Percentiles rank a stretch among this genome's conserved stretches.
These are phyloP conservation scores for Dynastes hyllus DNA, from an alignment of 2,888 invertebrate species.

Conservation along the genomic window DNA sequence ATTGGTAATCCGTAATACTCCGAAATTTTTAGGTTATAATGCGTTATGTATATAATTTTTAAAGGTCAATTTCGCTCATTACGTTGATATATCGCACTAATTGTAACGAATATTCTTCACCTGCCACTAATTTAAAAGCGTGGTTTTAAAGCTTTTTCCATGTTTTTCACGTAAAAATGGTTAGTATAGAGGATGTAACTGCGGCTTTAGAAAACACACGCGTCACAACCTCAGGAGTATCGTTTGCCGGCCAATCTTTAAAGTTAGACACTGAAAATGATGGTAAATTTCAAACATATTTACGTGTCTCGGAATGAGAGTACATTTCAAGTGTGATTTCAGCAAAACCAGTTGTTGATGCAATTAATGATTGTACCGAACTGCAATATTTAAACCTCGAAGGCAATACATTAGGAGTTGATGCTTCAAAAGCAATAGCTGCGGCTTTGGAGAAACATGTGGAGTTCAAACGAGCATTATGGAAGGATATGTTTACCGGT, in stretches of 20 bases:
- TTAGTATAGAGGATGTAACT: constrained; percentile 75
- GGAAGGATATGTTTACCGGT: constrained; percentile 98
- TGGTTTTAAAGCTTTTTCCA: not conserved
- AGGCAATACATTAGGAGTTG: constrained; percentile 94
- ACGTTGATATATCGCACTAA: not conserved
- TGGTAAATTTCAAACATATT: constrained; percentile 74
- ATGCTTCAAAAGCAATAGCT: constrained; percentile 89
- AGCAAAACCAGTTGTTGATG: constrained; percentile 85
- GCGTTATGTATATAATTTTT: constrained; percentile 21
- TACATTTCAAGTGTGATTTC: constrained; percentile 55
- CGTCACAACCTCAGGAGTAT: constrained; percentile 77
- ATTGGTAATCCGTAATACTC: too few relatives aligned
- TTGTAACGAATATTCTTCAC: not conserved
- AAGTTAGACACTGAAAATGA: constrained; percentile 86
- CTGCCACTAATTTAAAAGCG: not conserved
- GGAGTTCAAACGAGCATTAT: constrained; percentile 86
- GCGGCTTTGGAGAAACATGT: constrained; percentile 85
- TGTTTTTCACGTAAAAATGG: constrained; percentile 41
- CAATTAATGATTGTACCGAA: constrained; percentile 80
- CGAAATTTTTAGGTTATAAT: too few relatives aligned
- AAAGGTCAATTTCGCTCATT: constrained; percentile 16
- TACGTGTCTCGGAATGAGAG: not conserved
- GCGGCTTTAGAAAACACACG: constrained; percentile 71
- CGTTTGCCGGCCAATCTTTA: constrained; percentile 86
- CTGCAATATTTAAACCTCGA: constrained; percentile 87